These are phyloP conservation scores for Therioaphis trifolii DNA, from an alignment of 2,888 invertebrate species.

Conservation along the genomic window DNA sequence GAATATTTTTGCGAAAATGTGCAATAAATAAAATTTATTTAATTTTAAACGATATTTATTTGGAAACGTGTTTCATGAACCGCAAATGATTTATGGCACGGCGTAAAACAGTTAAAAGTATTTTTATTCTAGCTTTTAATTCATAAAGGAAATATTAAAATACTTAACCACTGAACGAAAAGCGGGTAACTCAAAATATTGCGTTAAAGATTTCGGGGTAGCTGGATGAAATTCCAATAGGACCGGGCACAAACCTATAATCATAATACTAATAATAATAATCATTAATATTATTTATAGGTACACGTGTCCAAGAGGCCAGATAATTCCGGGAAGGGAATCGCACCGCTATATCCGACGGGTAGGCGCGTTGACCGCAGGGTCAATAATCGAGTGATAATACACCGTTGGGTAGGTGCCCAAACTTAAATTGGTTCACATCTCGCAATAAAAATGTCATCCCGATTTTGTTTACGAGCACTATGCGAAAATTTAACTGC, in stretches of 20 bases:
- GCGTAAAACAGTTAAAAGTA: not conserved
- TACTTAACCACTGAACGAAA: not conserved
- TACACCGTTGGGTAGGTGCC: slow-evolving; percentile 57
- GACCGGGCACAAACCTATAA: not conserved
- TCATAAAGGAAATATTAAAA: slow-evolving; percentile 7
- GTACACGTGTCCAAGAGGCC: slow-evolving; percentile 34
- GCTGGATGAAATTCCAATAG: not conserved
- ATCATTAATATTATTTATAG: slow-evolving; percentile 38
- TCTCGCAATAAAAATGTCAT: slow-evolving; percentile 54
- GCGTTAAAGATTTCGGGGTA: not conserved
- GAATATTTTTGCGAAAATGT: not conserved
- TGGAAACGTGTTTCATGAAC: not conserved
- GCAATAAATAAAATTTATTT: slow-evolving; percentile 16
- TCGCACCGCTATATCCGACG: not conserved
- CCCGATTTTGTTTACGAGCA: slow-evolving; percentile 47
- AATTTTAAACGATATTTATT: slow-evolving; percentile 37
- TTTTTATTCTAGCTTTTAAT: slow-evolving; percentile 1
- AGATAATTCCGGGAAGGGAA: slow-evolving; percentile 19
- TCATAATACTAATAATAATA: slow-evolving; percentile 15
- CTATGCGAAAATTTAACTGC: slow-evolving; percentile 21
- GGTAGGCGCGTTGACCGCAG: slow-evolving; percentile 10
- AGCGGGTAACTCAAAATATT: not conserved
- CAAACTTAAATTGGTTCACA: slow-evolving; percentile 49
- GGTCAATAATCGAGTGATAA: slow-evolving; percentile 58
- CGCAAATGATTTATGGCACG: not conserved